A percentile compares a stretch with the other conserved stretches of the same genome.
phyloP scores from a whole-genome alignment of 2,797 vertebrate genomes.

The Gymnocypris eckloni region DNA sequence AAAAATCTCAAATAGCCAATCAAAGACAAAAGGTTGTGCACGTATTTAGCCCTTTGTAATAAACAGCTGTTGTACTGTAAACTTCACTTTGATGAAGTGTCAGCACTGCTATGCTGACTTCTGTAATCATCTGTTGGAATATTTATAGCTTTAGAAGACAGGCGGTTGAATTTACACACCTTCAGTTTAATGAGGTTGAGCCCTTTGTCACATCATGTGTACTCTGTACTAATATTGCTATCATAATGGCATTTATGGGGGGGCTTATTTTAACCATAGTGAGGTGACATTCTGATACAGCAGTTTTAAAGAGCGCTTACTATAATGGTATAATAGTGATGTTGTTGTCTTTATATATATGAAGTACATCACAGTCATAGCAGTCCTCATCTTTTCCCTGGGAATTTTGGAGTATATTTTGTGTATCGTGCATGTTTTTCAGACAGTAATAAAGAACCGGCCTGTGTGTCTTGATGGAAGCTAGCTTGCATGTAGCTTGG shows the following conservation, averaged over 20 bases:
- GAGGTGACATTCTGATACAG: conserved; percentile 42
- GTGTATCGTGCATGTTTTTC: conserved; percentile 13
- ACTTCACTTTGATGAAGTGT: conserved; percentile 11
- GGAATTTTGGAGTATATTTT: neutral
- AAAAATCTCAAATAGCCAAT: neutral
- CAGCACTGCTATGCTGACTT: conserved; percentile 26
- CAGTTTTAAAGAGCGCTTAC: conserved; percentile 36
- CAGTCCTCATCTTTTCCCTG: conserved; percentile 8
- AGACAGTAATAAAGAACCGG: conserved; percentile 42
- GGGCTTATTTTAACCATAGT: conserved; percentile 19
- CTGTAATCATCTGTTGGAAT: conserved; percentile 18
- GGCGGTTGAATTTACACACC: neutral
- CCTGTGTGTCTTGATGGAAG: conserved; percentile 70
- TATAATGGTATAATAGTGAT: conserved; percentile 34
- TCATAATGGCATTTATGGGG: conserved; percentile 47
- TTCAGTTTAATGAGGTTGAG: conserved; percentile 41
- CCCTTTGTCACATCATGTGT: conserved; percentile 28
- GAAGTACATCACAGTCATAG: neutral
- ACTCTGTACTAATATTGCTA: conserved; percentile 48
- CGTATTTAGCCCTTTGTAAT: conserved; percentile 15
- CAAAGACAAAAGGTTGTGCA: neutral
- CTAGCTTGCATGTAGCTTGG: conserved; percentile 71
- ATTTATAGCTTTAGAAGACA: conserved; percentile 46
- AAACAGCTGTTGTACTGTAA: conserved; percentile 24
- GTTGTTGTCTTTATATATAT: neutral